Base-by-base conservation (phyloP, 2,888 invertebrate genomes). In the Caenorhabditis uteleia region DNA sequence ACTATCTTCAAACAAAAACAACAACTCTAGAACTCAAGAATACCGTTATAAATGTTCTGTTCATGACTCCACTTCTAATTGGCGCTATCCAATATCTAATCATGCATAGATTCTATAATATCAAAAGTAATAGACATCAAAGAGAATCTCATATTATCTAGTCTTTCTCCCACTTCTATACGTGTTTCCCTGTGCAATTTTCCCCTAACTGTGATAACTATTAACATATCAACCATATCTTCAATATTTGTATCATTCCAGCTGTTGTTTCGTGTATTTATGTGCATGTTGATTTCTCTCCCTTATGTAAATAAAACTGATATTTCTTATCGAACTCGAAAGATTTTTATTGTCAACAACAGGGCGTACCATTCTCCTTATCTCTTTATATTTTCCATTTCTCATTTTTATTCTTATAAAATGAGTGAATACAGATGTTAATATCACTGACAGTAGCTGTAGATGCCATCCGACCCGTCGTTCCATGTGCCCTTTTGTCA, bases 31-130 rank as follows among this genome's bases (percentile, higher is more conserved):
- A 68, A 1, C 69, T 81, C 2, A 48, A 59, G 14, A 39, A 43
- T 7, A 75, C 75, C 38, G 75, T 79, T 42, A 20, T 43, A 8
- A 42, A 51, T 31, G 58, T 81, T 23, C 71, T 79, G 16, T 81
- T 77, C 65, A 47, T 68, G 44, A 81, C 73, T 23, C 81, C 81
- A 2, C 44, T 67, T 2, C 14, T 80, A 0, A 59, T 82, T 18
- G 82, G 76, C 16, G 59, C 62, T 5, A 46, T 74, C 3, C 80
- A 82, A 49, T 74, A 61, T 38, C 10, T 75, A 18, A 45, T 77
- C 6, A 77, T 82, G 57, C 57, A 68, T 40, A 36, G 51, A 1
- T 78, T 77, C 60, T 77, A 42, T 48, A 55, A 46, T 5, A 8
- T 8, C 8, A 40, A 25, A 6, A n/a, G n/a, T 8, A 10, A 4